phyloP scores from a whole-genome alignment of 2,888 invertebrate genomes.

The Hypena proboscidalis region DNA sequence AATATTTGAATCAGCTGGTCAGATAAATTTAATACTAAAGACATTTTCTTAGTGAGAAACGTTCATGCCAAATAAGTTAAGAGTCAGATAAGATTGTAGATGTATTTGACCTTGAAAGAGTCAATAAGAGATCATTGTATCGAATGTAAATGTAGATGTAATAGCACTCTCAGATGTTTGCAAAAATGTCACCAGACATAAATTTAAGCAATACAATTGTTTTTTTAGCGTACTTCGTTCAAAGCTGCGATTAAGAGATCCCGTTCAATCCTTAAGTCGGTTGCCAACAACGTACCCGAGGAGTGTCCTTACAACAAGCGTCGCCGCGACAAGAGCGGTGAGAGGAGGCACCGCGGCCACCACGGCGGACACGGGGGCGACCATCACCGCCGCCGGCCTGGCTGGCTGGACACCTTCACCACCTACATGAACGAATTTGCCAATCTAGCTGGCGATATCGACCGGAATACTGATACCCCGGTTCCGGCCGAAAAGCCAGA shows the following conservation, averaged over 20 bases:
- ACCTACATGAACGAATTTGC: constrained; percentile 83
- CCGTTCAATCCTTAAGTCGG: constrained; percentile 66
- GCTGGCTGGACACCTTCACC: constrained; percentile 80
- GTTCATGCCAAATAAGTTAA: too few relatives aligned
- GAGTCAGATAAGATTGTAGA: too few relatives aligned
- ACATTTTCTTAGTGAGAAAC: too few relatives aligned
- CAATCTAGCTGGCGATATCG: constrained; percentile 75
- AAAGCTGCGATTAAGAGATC: constrained; percentile 71
- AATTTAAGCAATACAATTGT: constrained; percentile 1
- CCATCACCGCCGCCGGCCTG: constrained; percentile 52
- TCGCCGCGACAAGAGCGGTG: constrained; percentile 53
- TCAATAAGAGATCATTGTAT: too few relatives aligned
- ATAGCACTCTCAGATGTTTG: too few relatives aligned
- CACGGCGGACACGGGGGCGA: constrained; percentile 35
- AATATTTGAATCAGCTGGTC: too few relatives aligned
- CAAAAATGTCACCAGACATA: too few relatives aligned
- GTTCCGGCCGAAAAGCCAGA: constrained; percentile 26
- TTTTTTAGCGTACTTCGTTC: constrained; percentile 60
- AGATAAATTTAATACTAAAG: too few relatives aligned
- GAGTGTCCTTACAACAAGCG: constrained; percentile 59
- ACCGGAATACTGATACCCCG: constrained; percentile 41
- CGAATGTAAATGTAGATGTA: too few relatives aligned
- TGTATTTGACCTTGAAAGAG: too few relatives aligned
- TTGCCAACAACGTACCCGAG: constrained; percentile 44
- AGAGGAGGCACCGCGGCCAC: constrained; percentile 44